Evolutionary conservation across 37 sponge, comb jelly and placozoan species (phyloP), one percentile per base, ranked within the genome.

Genomic region (Eunapius fragilis): DNA sequence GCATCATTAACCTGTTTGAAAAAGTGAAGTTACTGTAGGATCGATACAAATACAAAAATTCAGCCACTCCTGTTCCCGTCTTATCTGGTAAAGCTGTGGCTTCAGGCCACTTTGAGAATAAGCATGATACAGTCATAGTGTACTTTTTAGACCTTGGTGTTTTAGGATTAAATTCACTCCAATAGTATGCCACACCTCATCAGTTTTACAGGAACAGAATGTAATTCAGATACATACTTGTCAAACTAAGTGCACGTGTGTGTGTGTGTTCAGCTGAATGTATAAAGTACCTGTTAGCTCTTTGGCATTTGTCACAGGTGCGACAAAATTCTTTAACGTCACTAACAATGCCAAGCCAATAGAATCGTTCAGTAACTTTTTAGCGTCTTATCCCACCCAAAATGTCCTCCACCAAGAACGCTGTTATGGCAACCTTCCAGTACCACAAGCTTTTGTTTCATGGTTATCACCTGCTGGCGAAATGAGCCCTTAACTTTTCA

Each of bases 91-190:
- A 69, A 10, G 78, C 79, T 67, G 78, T 69, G 26, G 86, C 86
- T 36, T 86, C 80, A 10, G 86, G 80, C 86, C 86, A 86, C 49
- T 86, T 86, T 0, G 72, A 79, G 50, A 86, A 86, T 19, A 72
- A 78, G 67, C 49, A 34, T n/a, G 71, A 72, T 14, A 78, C 48
- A 38, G n/a, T n/a, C n/a, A n/a, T 72, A 79, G 77, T 67, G 79
- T 85, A 45, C 58, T 85, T 85, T 19, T 86, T 86, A 25, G 80
- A 58, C 22, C 86, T 67, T 27, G 49, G 71, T 25, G 86, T 79
- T 70, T 78, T 34, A 47, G 86, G 79, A 2, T 79, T 30, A 71
- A 80, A 80, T 23, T 67, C 86, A 70, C 70, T 72, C 47, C 78
- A 38, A 78, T 71, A 22, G 47, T 70, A 22, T 79, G n/a, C 79